Evolutionary conservation across 2,888 invertebrate species (phyloP).

Genomic region (Epirrhoe alternata): DNA sequence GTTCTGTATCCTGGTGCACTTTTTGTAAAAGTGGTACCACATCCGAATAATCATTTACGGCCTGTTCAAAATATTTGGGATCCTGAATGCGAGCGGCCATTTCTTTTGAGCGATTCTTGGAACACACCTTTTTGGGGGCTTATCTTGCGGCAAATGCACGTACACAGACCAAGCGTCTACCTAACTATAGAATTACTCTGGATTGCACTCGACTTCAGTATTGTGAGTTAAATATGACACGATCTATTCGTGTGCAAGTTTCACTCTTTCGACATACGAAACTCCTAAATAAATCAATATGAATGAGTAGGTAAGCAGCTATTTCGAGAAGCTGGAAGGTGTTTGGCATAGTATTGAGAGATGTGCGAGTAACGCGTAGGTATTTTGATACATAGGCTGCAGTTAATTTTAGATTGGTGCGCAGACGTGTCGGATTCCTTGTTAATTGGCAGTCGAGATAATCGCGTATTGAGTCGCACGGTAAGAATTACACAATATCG

Average conservation of each 20-base stretch:
- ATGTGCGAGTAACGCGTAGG: slow-evolving; percentile 83
- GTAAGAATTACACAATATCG: slow-evolving; percentile 36
- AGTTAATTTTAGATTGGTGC: slow-evolving; percentile 85
- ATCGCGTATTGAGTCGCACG: slow-evolving; percentile 69
- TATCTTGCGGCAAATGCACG: slow-evolving; percentile 53
- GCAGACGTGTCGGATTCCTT: slow-evolving; percentile 84
- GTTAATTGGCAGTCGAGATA: slow-evolving; percentile 83
- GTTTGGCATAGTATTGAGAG: slow-evolving; percentile 85
- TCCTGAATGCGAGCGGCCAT: slow-evolving; percentile 73
- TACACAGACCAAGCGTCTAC: slow-evolving; percentile 56
- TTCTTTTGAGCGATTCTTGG: slow-evolving; percentile 76
- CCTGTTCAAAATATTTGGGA: slow-evolving; percentile 83
- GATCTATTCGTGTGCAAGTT: slow-evolving; percentile 51
- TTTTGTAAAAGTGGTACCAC: slow-evolving; percentile 82
- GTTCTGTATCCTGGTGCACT: slow-evolving; percentile 82
- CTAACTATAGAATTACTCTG: slow-evolving; percentile 46
- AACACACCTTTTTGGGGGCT: slow-evolving; percentile 62
- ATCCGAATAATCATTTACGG: slow-evolving; percentile 84
- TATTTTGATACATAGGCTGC: slow-evolving; percentile 85
- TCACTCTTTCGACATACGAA: slow-evolving; percentile 54
- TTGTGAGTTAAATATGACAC: slow-evolving; percentile 45
- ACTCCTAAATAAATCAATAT: slow-evolving; percentile 75
- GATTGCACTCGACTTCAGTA: slow-evolving; percentile 44
- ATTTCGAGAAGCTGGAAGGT: slow-evolving; percentile 84
- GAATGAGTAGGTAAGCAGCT: slow-evolving; percentile 74